Evolutionary conservation across 1,140 invertebrate genomes (phyloP), one percentile per base, ranked within the genome.

Genomic region (Oryctes rhinoceros): DNA sequence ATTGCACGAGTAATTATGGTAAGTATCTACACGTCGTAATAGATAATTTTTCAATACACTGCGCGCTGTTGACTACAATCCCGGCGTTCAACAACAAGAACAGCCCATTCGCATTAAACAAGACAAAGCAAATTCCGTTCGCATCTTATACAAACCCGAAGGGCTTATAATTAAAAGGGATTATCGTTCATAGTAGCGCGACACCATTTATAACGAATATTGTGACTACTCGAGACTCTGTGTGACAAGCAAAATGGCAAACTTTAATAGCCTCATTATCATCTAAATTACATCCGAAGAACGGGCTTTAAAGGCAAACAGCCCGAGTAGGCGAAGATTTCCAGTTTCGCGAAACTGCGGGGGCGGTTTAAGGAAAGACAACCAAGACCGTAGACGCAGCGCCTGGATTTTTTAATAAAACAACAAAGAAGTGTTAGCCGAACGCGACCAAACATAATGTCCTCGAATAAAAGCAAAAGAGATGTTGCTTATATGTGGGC

Each of bases 261-360:
- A 71, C 65, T 71, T 71, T 71, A 71, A 71, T 71, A 71, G 65
- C 65, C 65, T 71, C 35, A 71, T 71, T 71, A 71, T 71, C 65
- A 71, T 71, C 65, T 71, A 71, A 71, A 71, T 71, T 71, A 71
- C 65, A 35, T 71, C 65, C 65, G 53, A 59, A 59, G 53, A 18
- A 59, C 53, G 53, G 3, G 53, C 13, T n/a, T 59, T 59, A 18
- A 59, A 15, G 15, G 7, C 49, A 53, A 53, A 0, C 13, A n/a
- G 9, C 9, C 4, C 49, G 49, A 11, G 49, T 0, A 44, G 39
- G 39, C 18, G 15, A 59, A 59, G 53, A 59, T 59, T 59, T 59
- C 18, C 53, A n/a, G 53, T 59, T 59, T 59, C 53, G 53, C 53
- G 5, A 59, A 59, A 59, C 53, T 15, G 5, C 9, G 39, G 9